Evolutionary conservation across 2,113 vertebrate species (phyloP), one percentile per base, ranked within the genome.

Genomic region (Clarias magur): DNA sequence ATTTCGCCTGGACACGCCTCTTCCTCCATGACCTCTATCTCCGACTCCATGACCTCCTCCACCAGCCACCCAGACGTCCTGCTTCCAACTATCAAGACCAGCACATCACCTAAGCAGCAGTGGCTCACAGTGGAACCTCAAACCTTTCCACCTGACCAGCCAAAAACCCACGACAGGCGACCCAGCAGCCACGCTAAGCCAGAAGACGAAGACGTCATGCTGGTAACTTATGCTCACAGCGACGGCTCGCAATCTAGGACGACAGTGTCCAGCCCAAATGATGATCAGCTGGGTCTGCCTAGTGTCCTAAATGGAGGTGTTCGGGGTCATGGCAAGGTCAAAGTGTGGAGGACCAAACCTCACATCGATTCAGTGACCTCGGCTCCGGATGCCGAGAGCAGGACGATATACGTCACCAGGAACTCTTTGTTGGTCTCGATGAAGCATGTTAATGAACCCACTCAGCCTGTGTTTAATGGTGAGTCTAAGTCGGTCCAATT

Each of bases 401-500:
- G 88, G 25, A 89, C 89, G 0, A 89, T 89, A 60, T 92, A 90
- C 68, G 92, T 91, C 82, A 88, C 93, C 0, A 84, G 91, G 93
- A 93, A 92, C 92, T 94, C 93, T 91, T 4, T 80, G 3, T 91
- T 93, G 0, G 94, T 96, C 87, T 90, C 94, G 90, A 92, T 90
- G 91, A 85, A 93, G 92, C 94, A 94, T 87, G 91, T 96, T 90
- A 94, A 93, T 90, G 96, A 97, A 91, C 98, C 97, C 86, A 99
- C 97, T 89, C 96, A 97, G 85, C 96, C 97, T 19, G 91, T 97
- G 87, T 97, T 95, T 93, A 98, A 96, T 90, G 97, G 98, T 99
- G 96, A 96, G 96, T 38, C 34, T 38, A 38, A 2, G 34, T 38
- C 34, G 34, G 34, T 94, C 11, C 34, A 11, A 34, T 10, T 62